A percentile compares a stretch with the other conserved stretches of the same genome.
Conservation (phyloP, 2,888 invertebrate genomes). For the Argyra leucocephala region DNA sequence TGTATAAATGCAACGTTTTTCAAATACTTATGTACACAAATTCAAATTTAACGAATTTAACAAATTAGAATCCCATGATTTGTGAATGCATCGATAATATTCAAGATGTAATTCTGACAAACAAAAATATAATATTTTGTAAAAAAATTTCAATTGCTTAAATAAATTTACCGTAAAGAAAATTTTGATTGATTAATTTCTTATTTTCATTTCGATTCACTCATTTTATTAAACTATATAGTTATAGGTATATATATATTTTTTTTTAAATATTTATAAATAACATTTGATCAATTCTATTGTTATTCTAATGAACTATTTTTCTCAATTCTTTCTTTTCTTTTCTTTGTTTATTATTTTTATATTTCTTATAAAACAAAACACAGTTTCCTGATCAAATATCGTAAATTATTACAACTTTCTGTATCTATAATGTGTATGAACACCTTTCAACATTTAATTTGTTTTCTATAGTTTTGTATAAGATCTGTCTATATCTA, state of each 20-base stretch:
- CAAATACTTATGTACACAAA: too few relatives aligned
- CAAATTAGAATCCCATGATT: background rate
- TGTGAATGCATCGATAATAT: too few relatives aligned
- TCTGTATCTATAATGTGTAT: constrained; percentile 1
- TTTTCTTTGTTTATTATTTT: background rate
- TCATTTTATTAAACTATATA: too few relatives aligned
- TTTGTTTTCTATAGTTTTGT: too few relatives aligned
- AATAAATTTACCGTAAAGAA: background rate
- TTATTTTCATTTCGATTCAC: background rate
- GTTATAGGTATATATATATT: background rate
- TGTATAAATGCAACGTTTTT: too few relatives aligned
- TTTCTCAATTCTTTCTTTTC: background rate
- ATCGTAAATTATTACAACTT: background rate
- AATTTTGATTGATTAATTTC: background rate
- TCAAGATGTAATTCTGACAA: too few relatives aligned
- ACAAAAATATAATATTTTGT: too few relatives aligned
- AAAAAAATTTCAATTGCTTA: background rate
- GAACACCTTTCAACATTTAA: background rate
- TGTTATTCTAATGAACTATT: background rate
- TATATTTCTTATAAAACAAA: background rate
- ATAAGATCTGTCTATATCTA: too few relatives aligned
- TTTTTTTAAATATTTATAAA: background rate
- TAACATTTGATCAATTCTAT: background rate
- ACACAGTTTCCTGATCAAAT: background rate
- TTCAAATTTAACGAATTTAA: too few relatives aligned